phyloP scores from a whole-genome alignment of 1,140 invertebrate genomes.

The Coelopa frigida region DNA sequence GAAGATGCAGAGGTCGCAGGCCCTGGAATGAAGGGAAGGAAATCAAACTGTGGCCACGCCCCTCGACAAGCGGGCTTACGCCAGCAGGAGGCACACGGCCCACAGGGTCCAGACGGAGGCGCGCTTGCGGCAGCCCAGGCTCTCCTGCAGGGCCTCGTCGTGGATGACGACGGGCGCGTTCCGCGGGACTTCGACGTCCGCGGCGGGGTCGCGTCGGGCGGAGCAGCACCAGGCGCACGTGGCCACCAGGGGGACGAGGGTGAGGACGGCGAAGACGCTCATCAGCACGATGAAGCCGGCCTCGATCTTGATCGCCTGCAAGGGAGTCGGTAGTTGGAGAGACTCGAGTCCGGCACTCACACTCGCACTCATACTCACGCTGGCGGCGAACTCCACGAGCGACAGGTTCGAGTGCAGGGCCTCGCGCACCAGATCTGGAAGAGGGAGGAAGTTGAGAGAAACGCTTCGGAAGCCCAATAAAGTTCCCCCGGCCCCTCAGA shows the following conservation, averaged over 20 bases:
- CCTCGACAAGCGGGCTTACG: slow-evolving; percentile 35
- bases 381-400: slow-evolving; percentile 34
- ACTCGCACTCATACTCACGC: slow-evolving; percentile 25
- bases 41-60: slow-evolving; percentile 5
- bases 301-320: slow-evolving; percentile 46
- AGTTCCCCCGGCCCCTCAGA: too few species aligned
- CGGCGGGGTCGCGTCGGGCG: slow-evolving; percentile 23
- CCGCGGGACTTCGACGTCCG: slow-evolving; percentile 28
- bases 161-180: slow-evolving; percentile 31
- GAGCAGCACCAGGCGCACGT: slow-evolving; percentile 41
- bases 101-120: slow-evolving; percentile 39
- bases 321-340: not conserved
- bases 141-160: slow-evolving; percentile 33
- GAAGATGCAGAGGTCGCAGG: slow-evolving; percentile 48
- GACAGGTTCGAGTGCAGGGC: slow-evolving; percentile 39
- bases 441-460: too few species aligned
- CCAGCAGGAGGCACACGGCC: slow-evolving; percentile 44
- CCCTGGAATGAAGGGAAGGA: slow-evolving; percentile 20
- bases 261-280: slow-evolving; percentile 39
- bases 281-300: slow-evolving; percentile 46
- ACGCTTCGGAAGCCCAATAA: too few species aligned
- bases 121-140: slow-evolving; percentile 36
- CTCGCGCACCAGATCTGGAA: slow-evolving; percentile 27
- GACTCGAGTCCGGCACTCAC: not conserved
- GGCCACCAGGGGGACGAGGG: slow-evolving; percentile 36